Percentiles rank a stretch among this genome's conserved stretches.
Evolutionary conservation across 1,140 invertebrate species (phyloP).

Genomic region (Diprion similis): DNA sequence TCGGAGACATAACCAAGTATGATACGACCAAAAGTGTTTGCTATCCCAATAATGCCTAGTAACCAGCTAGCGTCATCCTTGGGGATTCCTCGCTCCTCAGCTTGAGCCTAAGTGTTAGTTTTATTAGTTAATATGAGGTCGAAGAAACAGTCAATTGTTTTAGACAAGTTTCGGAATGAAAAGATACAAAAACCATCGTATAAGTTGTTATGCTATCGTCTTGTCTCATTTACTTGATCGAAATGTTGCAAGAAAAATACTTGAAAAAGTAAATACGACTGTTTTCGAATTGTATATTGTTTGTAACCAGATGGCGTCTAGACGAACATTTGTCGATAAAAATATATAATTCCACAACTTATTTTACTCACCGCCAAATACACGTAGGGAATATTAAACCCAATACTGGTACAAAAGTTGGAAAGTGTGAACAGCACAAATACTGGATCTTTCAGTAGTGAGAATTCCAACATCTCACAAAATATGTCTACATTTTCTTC

Average conservation of each 20-base stretch:
- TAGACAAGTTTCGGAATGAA: too few relatives aligned
- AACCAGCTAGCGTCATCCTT: slow-evolving; percentile 70
- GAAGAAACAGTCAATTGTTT: too few relatives aligned
- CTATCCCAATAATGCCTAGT: slow-evolving; percentile 81
- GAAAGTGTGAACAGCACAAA: slow-evolving; percentile 92
- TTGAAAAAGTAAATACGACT: too few relatives aligned
- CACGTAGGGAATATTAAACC: slow-evolving; percentile 95
- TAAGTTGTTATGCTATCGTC: background rate
- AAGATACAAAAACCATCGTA: too few relatives aligned
- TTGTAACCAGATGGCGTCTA: slow-evolving; percentile 19
- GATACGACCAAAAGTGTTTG: slow-evolving; percentile 88
- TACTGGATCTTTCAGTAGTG: slow-evolving; percentile 81
- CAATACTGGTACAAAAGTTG: slow-evolving; percentile 95
- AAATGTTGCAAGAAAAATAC: background rate
- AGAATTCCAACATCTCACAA: slow-evolving; percentile 84
- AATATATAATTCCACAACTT: background rate
- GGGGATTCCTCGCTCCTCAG: slow-evolving; percentile 65
- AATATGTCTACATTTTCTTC: slow-evolving; percentile 71
- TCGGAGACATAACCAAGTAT: slow-evolving; percentile 86
- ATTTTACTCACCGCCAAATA: slow-evolving; percentile 70
- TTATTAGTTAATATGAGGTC: too few relatives aligned
- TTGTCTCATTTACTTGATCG: background rate
- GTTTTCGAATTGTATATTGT: slow-evolving; percentile 5
- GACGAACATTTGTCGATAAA: background rate
- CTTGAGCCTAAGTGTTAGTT: slow-evolving; percentile 62